Conservation (phyloP, 2,113 vertebrate species). For the Haemorhous mexicanus region DNA sequence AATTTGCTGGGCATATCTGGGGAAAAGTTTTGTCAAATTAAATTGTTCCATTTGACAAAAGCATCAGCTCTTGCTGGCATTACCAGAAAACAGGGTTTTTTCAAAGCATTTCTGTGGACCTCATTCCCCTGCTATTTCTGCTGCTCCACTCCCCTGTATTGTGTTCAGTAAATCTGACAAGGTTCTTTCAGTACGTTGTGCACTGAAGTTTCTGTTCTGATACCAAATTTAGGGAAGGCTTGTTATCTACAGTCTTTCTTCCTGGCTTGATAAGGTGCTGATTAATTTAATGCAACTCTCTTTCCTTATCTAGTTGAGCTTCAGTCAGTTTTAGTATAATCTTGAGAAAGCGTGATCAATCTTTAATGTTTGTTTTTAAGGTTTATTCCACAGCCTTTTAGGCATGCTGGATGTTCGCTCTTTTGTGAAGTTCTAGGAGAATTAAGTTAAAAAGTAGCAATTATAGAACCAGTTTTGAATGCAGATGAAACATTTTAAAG, state of each 20-base stretch:
- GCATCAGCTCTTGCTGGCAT: background rate
- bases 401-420: background rate
- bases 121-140: background rate
- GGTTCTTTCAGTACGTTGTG: background rate
- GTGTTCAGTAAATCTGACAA: background rate
- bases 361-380: conserved; percentile 34
- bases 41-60: background rate
- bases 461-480: background rate
- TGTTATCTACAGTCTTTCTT: conserved; percentile 30
- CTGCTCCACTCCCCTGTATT: background rate
- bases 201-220: conserved; percentile 15
- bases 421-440: background rate
- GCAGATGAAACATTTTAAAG: background rate
- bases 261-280: conserved; percentile 44
- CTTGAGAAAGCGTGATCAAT: background rate
- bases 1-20: background rate
- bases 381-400: background rate
- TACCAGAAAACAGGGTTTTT: background rate
- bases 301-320: conserved; percentile 32
- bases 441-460: background rate
- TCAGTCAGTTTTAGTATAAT: conserved; percentile 16
- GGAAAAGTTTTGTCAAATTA: conserved; percentile 3
- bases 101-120: background rate
- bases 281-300: conserved; percentile 47
- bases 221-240: conserved; percentile 4